Evolutionary conservation across 2,113 vertebrate genomes (phyloP).

Genomic region (Trichomycterus rosablanca): DNA sequence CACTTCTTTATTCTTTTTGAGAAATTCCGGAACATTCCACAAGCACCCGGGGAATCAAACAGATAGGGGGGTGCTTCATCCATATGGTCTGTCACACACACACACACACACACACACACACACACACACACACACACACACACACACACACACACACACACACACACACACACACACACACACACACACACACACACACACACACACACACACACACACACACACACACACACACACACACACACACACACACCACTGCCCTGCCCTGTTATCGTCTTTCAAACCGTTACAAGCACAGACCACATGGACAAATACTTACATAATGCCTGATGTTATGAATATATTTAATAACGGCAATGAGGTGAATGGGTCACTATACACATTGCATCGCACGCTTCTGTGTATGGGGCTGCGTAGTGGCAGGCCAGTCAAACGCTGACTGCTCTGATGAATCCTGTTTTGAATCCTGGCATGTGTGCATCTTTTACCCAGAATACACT

Average conservation of each 20-base stretch:
- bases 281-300: conserved; percentile 6
- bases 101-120: conserved; percentile 22
- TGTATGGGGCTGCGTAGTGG: too few relatives aligned
- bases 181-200: conserved; percentile 32
- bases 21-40: conserved; percentile 56
- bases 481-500: too few relatives aligned
- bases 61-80: conserved; percentile 15
- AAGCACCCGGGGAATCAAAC: conserved; percentile 38
- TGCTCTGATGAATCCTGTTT: too few relatives aligned
- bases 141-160: conserved; percentile 38
- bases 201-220: conserved; percentile 41
- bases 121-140: conserved; percentile 42
- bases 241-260: conserved; percentile 22
- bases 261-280: conserved; percentile 8
- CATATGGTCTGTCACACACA: conserved; percentile 59
- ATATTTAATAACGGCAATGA: too few relatives aligned
- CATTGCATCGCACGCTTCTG: too few relatives aligned
- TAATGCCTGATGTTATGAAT: too few relatives aligned
- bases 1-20: conserved; percentile 28
- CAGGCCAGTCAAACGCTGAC: too few relatives aligned
- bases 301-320: conserved; percentile 21
- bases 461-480: too few relatives aligned
- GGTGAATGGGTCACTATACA: too few relatives aligned
- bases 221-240: conserved; percentile 40
- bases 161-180: conserved; percentile 39